These are phyloP conservation scores for Pseudochirops corinnae DNA, from an alignment of 2,797 vertebrate species.

Conservation along the genomic window DNA sequence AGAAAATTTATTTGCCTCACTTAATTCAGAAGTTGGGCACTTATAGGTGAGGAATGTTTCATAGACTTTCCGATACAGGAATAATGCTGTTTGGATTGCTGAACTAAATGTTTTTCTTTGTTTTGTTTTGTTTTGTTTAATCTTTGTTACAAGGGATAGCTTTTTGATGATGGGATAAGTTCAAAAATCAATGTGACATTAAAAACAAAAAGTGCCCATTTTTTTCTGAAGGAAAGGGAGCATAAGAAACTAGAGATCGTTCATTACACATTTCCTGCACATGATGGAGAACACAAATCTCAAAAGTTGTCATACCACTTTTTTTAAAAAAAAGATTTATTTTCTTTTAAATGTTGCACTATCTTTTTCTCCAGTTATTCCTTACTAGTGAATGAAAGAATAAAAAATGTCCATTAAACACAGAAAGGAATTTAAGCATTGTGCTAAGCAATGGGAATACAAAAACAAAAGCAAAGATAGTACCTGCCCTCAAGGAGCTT, in stretches of 20 bases:
- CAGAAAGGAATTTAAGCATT: background rate
- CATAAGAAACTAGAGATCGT: background rate
- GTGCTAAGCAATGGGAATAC: background rate
- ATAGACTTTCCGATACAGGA: background rate
- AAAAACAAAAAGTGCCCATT: background rate
- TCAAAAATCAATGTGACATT: background rate
- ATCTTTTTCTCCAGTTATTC: background rate
- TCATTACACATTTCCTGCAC: background rate
- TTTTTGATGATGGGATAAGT: background rate
- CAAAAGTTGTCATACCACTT: background rate
- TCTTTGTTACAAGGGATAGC: background rate
- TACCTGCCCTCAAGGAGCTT: background rate
- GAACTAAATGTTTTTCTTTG: background rate
- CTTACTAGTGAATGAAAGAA: background rate
- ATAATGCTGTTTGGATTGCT: background rate
- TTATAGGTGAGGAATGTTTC: background rate
- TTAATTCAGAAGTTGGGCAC: background rate
- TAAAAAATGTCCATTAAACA: background rate
- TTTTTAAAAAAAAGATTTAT: background rate
- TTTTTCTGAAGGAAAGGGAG: background rate
- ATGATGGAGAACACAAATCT: background rate
- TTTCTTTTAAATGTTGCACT: background rate
- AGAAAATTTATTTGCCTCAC: background rate
- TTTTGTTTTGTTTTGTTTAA: background rate
- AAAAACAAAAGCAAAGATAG: background rate